phyloP scores from a whole-genome alignment of 2,797 vertebrate species.

The Psittacula derbiana region DNA sequence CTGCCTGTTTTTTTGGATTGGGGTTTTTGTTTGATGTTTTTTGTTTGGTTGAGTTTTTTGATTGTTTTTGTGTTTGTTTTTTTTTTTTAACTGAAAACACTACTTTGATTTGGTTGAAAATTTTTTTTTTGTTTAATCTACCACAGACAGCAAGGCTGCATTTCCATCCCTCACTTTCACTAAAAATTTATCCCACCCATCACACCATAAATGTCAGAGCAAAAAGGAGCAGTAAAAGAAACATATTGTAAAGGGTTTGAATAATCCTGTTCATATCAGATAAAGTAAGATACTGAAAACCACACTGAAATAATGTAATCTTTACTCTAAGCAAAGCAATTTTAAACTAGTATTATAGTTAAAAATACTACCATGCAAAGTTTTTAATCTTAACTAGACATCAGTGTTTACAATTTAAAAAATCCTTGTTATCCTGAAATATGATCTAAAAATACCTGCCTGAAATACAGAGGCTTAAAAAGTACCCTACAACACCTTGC shows the following conservation, averaged over 20 bases:
- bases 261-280: neutral
- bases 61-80: neutral
- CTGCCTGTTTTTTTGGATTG: neutral
- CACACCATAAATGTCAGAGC: neutral
- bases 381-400: neutral
- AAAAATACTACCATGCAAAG: neutral
- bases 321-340: neutral
- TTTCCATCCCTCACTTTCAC: neutral
- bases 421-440: neutral
- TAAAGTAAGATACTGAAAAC: neutral
- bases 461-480: neutral
- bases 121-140: neutral
- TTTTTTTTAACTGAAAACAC: neutral
- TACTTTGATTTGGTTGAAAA: neutral
- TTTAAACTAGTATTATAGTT: neutral
- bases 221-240: neutral
- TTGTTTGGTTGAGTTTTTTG: neutral
- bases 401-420: neutral
- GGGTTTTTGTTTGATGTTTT: neutral
- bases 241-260: neutral
- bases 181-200: neutral
- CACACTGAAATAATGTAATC: neutral
- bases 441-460: neutral
- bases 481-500: neutral
- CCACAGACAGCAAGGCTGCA: neutral